phyloP scores from a whole-genome alignment of 1,140 invertebrate genomes.

The Pseudomyrmex sp. region DNA sequence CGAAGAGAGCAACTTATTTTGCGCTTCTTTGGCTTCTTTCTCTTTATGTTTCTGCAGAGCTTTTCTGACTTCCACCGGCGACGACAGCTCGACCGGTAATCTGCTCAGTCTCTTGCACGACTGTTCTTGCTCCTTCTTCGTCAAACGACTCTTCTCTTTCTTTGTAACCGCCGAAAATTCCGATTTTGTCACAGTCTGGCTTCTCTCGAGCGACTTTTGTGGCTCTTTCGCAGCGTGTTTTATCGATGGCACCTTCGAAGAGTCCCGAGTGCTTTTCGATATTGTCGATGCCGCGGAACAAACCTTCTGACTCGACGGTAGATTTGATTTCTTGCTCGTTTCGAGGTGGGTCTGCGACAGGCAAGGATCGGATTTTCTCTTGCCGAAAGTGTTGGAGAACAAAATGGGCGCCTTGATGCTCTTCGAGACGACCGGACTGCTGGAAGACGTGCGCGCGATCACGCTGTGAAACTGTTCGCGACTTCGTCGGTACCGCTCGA shows the following conservation, averaged over 20 bases:
- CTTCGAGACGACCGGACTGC: not conserved
- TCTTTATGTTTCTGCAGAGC: constrained; percentile 83
- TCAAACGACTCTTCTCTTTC: constrained; percentile 63
- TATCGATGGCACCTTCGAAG: constrained; percentile 14
- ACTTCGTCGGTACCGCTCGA: constrained; percentile 84
- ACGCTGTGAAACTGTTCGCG: constrained; percentile 79
- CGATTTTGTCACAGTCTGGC: not conserved
- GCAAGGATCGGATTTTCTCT: constrained; percentile 74
- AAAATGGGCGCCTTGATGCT: constrained; percentile 19
- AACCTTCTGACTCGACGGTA: not conserved
- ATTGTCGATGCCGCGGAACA: not conserved
- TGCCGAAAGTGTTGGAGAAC: constrained; percentile 53
- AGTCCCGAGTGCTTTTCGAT: not conserved
- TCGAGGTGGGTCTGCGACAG: constrained; percentile 51
- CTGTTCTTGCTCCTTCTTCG: constrained; percentile 77
- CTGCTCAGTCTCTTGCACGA: constrained; percentile 79
- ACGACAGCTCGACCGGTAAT: constrained; percentile 85
- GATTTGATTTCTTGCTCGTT: not conserved
- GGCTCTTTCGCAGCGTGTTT: not conserved
- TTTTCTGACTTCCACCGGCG: constrained; percentile 87
- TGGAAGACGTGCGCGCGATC: constrained; percentile 43
- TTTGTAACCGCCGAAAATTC: not conserved
- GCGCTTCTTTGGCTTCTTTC: constrained; percentile 64
- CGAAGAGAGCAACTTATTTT: constrained; percentile 63
- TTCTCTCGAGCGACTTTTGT: constrained; percentile 20